Base-by-base conservation (phyloP, 2,797 vertebrate genomes). In the Philypnodon macrostomus region DNA sequence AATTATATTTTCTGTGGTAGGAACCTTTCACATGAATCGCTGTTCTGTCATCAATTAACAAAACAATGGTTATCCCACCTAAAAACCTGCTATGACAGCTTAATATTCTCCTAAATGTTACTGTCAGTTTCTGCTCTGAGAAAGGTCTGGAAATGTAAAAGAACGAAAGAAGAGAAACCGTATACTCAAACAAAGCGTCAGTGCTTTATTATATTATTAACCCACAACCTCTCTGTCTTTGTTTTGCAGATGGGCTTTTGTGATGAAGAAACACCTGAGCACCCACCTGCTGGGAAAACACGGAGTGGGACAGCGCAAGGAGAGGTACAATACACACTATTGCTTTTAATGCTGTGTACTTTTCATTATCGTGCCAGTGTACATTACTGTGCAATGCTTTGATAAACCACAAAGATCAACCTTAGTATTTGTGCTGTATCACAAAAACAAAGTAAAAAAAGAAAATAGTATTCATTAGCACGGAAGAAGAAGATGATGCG, bases 211-310 rank as follows among this genome's bases (percentile, higher is more conserved):
- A 17, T n/a, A 6, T 24, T 12, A 24, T 39, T 61, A 48, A 75
- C 41, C 21, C 4, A 2, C 31, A 15, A 14, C 27, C n/a, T 62
- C 5, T 58, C 7, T 17, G 2, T 69, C 17, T 70, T 41, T 65
- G 38, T 42, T 29, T 71, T 63, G 21, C 65, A 97, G 95, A 69
- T 95, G 97, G 90, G 95, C 96, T 1, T 98, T 98, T 88, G 96
- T 98, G 70, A 98, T 98, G 96, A 98, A 98, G 90, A 98, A 98
- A 41, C 95, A 98, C 84, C 86, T 98, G 68, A 98, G 94, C 80
- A 98, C 94, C 39, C 96, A 98, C 71, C 85, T 98, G 58, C 86
- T 98, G 59, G 96, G 96, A 41, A 97, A 97, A 70, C 96, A 98
- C 1, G 94, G 96, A 79, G 91, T 98, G 34, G 96, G 96, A 30